These are phyloP conservation scores for Drosophila ficusphila DNA, from an alignment of 1,140 invertebrate genomes.

Conservation along the genomic window DNA sequence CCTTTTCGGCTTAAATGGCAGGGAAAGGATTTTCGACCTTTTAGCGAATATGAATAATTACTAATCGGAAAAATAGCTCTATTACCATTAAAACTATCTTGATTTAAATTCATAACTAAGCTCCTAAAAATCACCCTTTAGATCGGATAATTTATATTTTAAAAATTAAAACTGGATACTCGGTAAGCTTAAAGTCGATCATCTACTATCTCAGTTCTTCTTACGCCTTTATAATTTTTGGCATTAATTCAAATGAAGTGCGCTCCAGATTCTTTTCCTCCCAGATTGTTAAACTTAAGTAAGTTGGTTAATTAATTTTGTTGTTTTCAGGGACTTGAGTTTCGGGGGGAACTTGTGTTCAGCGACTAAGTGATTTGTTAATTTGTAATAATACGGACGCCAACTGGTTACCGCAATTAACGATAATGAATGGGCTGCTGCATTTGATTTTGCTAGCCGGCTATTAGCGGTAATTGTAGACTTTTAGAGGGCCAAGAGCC, in stretches of 20 bases:
- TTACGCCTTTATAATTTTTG: background rate
- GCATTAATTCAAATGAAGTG: constrained; percentile 59
- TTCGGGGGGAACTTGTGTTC: constrained; percentile 6
- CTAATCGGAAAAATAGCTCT: background rate
- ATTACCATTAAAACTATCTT: background rate
- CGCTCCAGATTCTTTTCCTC: constrained; percentile 42
- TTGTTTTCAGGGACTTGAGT: constrained; percentile 40
- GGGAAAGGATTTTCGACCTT: background rate
- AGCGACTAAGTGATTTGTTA: constrained; percentile 72
- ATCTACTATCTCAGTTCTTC: background rate
- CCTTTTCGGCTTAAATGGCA: constrained; percentile 3
- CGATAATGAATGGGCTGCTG: constrained; percentile 60
- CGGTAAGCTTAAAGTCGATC: background rate
- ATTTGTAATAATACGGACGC: constrained; percentile 72
- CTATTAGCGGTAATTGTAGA: constrained; percentile 79
- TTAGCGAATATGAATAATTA: background rate
- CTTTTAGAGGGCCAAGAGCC: constrained; percentile 55
- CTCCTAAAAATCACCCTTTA: too few relatives aligned
- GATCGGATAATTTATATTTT: background rate
- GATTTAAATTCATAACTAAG: too few relatives aligned
- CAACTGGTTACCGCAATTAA: constrained; percentile 65
- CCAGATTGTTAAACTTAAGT: constrained; percentile 67
- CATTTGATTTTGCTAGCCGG: constrained; percentile 56
- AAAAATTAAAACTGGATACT: background rate
- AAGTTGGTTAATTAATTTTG: constrained; percentile 77